These are phyloP conservation scores for Drosophila murphyi DNA, from an alignment of 1,140 invertebrate species.

Conservation along the genomic window DNA sequence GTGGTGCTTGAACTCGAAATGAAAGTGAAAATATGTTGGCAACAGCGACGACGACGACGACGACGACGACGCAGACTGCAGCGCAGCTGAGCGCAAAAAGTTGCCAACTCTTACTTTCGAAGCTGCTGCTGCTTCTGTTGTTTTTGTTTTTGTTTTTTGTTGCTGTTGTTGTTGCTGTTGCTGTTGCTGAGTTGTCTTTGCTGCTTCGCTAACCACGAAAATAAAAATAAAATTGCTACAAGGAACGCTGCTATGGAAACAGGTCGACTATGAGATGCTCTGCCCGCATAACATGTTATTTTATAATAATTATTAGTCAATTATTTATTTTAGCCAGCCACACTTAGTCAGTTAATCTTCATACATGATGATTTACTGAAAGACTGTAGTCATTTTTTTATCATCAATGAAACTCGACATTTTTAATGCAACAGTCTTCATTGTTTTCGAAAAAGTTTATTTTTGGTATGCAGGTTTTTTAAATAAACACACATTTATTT, in stretches of 20 bases:
- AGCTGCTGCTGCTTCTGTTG: slow-evolving; percentile 32
- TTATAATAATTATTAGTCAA: neutral
- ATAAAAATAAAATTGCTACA: slow-evolving; percentile 27
- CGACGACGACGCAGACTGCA: slow-evolving; percentile 41
- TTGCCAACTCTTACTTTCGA: slow-evolving; percentile 73
- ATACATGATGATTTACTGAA: too few species aligned
- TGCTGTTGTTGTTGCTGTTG: neutral
- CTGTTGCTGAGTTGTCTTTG: slow-evolving; percentile 36
- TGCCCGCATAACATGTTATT: neutral
- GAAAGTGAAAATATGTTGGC: slow-evolving; percentile 75
- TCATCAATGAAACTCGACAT: too few species aligned
- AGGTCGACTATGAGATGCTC: slow-evolving; percentile 16
- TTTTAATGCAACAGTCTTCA: too few species aligned
- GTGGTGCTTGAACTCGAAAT: slow-evolving; percentile 81
- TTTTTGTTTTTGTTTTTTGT: neutral
- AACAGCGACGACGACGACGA: slow-evolving; percentile 4
- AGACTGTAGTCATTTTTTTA: too few species aligned
- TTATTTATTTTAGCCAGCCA: neutral
- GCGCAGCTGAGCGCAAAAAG: slow-evolving; percentile 59
- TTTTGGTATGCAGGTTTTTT: too few species aligned
- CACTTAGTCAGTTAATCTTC: too few species aligned
- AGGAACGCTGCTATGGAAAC: neutral
- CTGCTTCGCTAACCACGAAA: slow-evolving; percentile 47
- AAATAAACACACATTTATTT: too few species aligned
- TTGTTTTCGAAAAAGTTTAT: too few species aligned